A percentile compares a stretch with the other conserved stretches of the same genome.
These are phyloP conservation scores for Phrynocephalus vlangalii DNA, from an alignment of 2,797 vertebrate genomes.

Conservation along the genomic window DNA sequence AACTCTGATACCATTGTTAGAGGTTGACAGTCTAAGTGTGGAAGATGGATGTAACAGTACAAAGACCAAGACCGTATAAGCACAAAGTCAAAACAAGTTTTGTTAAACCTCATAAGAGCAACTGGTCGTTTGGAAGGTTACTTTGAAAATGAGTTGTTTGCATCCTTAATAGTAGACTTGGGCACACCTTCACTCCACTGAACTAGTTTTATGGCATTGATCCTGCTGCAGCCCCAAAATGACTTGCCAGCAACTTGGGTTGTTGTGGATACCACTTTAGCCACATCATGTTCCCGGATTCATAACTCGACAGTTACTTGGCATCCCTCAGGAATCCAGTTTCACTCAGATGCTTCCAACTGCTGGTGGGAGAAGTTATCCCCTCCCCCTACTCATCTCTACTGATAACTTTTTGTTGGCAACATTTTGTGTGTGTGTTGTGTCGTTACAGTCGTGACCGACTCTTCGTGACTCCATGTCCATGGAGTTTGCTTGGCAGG, in stretches of 20 bases:
- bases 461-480: no score
- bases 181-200: background rate
- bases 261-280: background rate
- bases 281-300: background rate
- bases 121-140: background rate
- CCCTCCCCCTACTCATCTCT: background rate
- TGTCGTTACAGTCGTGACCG: no score
- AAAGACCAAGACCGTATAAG: background rate
- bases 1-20: background rate
- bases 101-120: background rate
- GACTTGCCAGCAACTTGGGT: background rate
- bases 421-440: constrained; percentile 4
- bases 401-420: constrained; percentile 29
- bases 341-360: background rate
- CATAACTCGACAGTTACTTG: background rate
- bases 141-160: background rate
- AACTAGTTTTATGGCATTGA: background rate
- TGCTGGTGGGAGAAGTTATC: no score
- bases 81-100: background rate
- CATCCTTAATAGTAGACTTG: background rate
- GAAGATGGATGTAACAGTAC: background rate
- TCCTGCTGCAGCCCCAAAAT: background rate
- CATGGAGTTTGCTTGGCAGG: no score
- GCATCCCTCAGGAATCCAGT: background rate
- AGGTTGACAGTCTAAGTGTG: background rate